phyloP scores from a whole-genome alignment of 2,113 vertebrate genomes.

The Festucalex cinctus region DNA sequence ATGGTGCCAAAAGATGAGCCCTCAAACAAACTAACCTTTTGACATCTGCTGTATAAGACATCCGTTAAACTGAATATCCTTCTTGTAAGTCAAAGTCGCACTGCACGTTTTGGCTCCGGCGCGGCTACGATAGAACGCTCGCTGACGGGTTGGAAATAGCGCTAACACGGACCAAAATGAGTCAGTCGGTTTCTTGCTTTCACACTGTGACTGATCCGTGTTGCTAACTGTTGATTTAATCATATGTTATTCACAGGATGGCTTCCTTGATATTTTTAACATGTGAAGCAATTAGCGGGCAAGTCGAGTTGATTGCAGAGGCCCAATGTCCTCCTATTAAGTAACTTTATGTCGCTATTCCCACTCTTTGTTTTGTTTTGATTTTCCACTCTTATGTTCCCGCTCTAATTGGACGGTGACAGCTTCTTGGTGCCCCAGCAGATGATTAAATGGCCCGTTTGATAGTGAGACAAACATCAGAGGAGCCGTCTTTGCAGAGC shows the following conservation, averaged over 20 bases:
- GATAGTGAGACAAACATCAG: conserved; percentile 15
- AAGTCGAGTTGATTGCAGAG: conserved; percentile 11
- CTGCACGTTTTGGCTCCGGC: not conserved
- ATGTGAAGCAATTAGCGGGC: conserved; percentile 28
- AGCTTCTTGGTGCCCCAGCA: conserved; percentile 18
- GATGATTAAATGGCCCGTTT: conserved; percentile 11
- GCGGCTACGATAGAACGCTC: no score
- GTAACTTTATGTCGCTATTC: conserved; percentile 32
- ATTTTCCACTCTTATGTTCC: conserved; percentile 38
- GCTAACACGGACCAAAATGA: not conserved
- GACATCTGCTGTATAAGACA: not conserved
- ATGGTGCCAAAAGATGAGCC: not conserved
- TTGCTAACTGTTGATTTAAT: conserved; percentile 5
- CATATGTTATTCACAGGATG: conserved; percentile 2
- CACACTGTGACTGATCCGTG: not conserved
- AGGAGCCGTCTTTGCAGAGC: conserved; percentile 1
- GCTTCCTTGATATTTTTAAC: conserved; percentile 22
- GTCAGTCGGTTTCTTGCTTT: not conserved
- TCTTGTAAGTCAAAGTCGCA: not conserved
- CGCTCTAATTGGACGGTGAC: conserved; percentile 50
- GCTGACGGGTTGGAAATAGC: not conserved
- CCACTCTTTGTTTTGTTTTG: conserved; percentile 16
- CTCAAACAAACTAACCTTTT: not conserved
- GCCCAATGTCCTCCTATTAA: conserved; percentile 36
- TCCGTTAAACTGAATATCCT: no score